Evolutionary conservation across 2,113 vertebrate genomes (phyloP), one percentile per base, ranked within the genome.

Genomic region (Vulpes lagopus): DNA sequence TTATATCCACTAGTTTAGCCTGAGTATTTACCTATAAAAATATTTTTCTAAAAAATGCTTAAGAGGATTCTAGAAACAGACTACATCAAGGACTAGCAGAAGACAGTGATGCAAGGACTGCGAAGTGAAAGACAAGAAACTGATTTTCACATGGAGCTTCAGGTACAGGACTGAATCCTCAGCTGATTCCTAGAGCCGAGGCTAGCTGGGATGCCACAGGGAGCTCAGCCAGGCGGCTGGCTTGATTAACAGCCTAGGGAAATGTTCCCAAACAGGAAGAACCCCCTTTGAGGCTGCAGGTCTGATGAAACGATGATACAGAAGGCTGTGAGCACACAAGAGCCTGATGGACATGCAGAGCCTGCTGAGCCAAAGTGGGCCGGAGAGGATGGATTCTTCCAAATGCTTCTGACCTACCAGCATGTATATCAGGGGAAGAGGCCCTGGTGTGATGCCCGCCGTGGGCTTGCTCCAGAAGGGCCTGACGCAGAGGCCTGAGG

Each of bases 21-120:
- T 96, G 96, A 98, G 97, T 97, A 88, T 93, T 95, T 57, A 88
- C 57, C 95, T 95, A 96, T 95, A 98, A 97, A 97, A 97, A 92
- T 97, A 96, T 64, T 67, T 91, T 96, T 57, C 95, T 22, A 88
- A 96, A 96, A 95, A 97, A 95, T 53, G 83, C n/a, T 62, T 90
- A 81, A 27, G 35, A 93, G 80, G 62, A 59, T 64, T 94, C 81
- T 89, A 91, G 89, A 53, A 95, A 97, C 11, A 74, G 76, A 64
- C 69, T 78, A 71, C 32, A 86, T 51, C 10, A 82, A 82, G 73
- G 43, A 79, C 53, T 32, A 83, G 57, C 20, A 95, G 79, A 27
- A 92, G 38, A 81, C 2, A 69, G 53, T 79, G 84, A 65, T 7
- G 32, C 25, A 49, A 78, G 60, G 82, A 78, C 32, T 53, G 25